Conservation (phyloP, 2,888 invertebrate species). For the Pristionchus maxplancki region DNA sequence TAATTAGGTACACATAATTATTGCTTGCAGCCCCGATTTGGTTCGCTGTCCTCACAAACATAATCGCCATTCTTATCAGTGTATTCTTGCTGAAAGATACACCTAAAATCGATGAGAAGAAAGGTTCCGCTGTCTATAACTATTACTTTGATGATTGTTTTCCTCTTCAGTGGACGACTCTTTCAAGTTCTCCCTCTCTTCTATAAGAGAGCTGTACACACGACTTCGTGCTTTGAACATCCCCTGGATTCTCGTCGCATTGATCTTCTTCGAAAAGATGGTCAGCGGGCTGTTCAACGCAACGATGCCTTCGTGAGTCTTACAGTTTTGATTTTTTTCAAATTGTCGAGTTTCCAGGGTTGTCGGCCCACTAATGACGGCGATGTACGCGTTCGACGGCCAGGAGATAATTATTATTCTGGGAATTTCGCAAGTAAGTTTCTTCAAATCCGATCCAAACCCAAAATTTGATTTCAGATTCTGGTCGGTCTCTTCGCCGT, state of each 20-base stretch:
- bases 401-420: conserved; percentile 54
- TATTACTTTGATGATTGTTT: not conserved
- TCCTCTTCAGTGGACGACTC: not conserved
- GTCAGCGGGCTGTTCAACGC: not conserved
- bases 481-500: conserved; percentile 55
- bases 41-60: conserved; percentile 11
- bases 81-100: not conserved
- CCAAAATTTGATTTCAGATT: not conserved
- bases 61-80: not conserved
- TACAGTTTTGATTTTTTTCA: no score
- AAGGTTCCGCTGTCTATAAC: not conserved
- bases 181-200: not conserved
- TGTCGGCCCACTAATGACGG: conserved; percentile 45
- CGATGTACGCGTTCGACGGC: conserved; percentile 57
- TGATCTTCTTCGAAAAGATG: not conserved
- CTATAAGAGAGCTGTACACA: not conserved
- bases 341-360: not conserved
- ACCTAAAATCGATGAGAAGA: not conserved
- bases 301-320: not conserved
- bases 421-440: not conserved
- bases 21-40: conserved; percentile 17
- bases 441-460: not conserved
- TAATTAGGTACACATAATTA: not conserved
- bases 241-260: conserved; percentile 1
- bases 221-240: not conserved